phyloP scores from a whole-genome alignment of 2,888 invertebrate genomes.

The Neoscelio sp. region DNA sequence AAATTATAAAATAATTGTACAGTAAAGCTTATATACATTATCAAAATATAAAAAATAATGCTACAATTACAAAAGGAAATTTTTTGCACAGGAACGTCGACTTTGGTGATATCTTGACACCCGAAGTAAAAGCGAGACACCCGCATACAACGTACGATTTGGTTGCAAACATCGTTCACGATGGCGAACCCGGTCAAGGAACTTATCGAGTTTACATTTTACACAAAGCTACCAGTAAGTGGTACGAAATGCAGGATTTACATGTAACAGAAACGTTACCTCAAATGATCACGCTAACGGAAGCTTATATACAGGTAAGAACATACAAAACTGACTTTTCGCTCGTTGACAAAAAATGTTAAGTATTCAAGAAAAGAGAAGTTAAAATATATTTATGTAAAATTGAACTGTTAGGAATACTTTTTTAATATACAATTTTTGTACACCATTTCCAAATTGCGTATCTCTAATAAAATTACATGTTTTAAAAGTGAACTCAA shows the following conservation, averaged over 20 bases:
- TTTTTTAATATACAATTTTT: conserved; percentile 9
- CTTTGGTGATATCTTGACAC: conserved; percentile 96
- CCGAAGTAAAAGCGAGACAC: conserved; percentile 91
- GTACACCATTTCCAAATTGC: too few species aligned
- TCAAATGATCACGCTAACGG: conserved; percentile 99
- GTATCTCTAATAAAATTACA: too few species aligned
- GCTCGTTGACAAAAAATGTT: too few species aligned
- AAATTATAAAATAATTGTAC: conserved; percentile 66
- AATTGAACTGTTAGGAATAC: too few species aligned
- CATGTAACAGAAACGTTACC: conserved; percentile 99
- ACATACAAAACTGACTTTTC: conserved; percentile 13
- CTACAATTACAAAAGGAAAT: conserved; percentile 36
- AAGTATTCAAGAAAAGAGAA: too few species aligned
- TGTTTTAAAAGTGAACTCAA: too few species aligned
- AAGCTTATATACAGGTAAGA: conserved; percentile 97
- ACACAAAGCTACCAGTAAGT: conserved; percentile 93
- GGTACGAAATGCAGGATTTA: conserved; percentile 94
- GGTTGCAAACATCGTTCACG: conserved; percentile 99
- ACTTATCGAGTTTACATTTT: conserved; percentile 97
- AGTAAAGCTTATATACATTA: conserved; percentile 4
- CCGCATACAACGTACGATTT: conserved; percentile 96
- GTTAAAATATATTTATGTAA: too few species aligned
- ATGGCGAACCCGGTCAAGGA: conserved; percentile 97
- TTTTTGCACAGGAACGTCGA: conserved; percentile 98
- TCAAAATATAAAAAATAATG: conserved; percentile 1